Evolutionary conservation across 2,113 vertebrate genomes (phyloP).

Genomic region (Pipa parva): DNA sequence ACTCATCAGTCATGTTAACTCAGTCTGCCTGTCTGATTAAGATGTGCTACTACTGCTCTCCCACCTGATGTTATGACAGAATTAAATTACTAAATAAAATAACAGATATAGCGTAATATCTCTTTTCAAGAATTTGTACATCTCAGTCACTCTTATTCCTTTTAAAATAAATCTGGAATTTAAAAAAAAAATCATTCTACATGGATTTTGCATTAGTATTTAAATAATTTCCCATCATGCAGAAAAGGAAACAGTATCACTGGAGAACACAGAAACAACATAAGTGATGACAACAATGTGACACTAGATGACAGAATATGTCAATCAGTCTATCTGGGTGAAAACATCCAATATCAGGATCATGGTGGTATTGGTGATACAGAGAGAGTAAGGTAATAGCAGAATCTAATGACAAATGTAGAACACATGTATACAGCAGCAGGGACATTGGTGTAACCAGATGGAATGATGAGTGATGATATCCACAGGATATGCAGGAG

Average conservation of each 20-base stretch:
- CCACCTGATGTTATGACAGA: not conserved
- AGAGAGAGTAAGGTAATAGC: conserved; percentile 17
- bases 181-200: too few relatives aligned
- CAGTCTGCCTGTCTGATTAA: not conserved
- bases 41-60: not conserved
- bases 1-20: not conserved
- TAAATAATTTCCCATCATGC: too few relatives aligned
- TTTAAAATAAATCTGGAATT: too few relatives aligned
- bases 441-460: conserved; percentile 3
- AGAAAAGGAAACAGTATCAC: too few relatives aligned
- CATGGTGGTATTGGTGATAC: conserved; percentile 12
- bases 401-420: conserved; percentile 21
- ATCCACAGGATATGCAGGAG: conserved; percentile 7
- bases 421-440: conserved; percentile 6
- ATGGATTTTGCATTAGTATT: too few relatives aligned
- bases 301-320: conserved; percentile 32
- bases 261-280: not conserved
- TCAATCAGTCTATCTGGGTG: conserved; percentile 27
- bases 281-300: not conserved
- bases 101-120: not conserved
- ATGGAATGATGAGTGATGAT: conserved; percentile 26
- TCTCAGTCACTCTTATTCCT: too few relatives aligned
- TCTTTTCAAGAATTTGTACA: not conserved
- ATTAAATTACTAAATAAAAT: not conserved
- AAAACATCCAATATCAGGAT: conserved; percentile 13